Evolutionary conservation across 2,888 invertebrate genomes (phyloP), one percentile per base, ranked within the genome.

Genomic region (Sturmia bella): DNA sequence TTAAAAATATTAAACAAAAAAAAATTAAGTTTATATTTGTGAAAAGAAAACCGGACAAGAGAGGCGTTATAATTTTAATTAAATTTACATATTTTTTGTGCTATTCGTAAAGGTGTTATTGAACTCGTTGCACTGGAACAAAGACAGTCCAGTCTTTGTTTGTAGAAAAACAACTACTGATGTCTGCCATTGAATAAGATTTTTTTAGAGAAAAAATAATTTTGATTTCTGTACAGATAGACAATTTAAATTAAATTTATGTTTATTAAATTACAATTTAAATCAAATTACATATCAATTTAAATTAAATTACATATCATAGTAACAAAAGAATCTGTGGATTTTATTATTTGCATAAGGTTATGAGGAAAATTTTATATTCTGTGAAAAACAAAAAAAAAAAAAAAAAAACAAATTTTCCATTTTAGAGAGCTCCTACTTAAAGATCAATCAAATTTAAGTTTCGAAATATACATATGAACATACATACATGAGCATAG

Each of bases 41-140:
- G 9, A 56, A 66, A 27, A 11, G 3, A 52, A 64, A 78, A 69
- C 56, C n/a, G n/a, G n/a, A n/a, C n/a, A n/a, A 80, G 63, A 80
- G 13, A 64, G 32, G 5, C 27, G 11, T 19, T 61, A n/a, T 56
- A 32, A 32, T 43, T 56, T 21, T 43, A 43, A 27, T 15, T 19
- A 21, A 27, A 21, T 52, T 19, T 11, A 2, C 15, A 21, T 17
- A n/a, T 3, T 13, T 39, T 54, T 61, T 39, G 12, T 13, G 4
- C 17, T 13, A 19, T 19, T 61, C 48, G 13, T 27, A 12, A 68
- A 79, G 69, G 69, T 73, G 80, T 76, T 83, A 77, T 73, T 73
- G 79, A 73, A 80, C 80, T 73, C 69, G 24, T 21, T 24, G 27
- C 43, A 39, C 19, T 43, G 50, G 69, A 77, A 81, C 73, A 76